Evolutionary conservation across 2,888 invertebrate genomes (phyloP).

Genomic region (Diplazon laetatorius): DNA sequence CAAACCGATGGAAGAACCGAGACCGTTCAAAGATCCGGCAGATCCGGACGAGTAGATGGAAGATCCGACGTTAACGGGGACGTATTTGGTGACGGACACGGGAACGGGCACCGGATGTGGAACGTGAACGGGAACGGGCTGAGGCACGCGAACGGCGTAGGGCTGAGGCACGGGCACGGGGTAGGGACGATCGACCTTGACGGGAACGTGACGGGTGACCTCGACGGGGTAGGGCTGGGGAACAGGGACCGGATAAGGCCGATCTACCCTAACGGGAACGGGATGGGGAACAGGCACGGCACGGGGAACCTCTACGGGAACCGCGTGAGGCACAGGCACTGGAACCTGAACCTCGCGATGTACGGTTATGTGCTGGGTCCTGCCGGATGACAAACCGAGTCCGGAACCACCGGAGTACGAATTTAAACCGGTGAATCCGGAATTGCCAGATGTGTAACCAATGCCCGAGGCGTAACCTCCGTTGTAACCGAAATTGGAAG

Average conservation of each 20-base stretch:
- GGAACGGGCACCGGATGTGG: conserved; percentile 71
- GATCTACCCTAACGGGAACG: conserved; percentile 51
- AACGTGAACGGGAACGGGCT: conserved; percentile 71
- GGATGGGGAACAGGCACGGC: conserved; percentile 71
- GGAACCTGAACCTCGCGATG: conserved; percentile 71
- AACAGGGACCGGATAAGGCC: conserved; percentile 72
- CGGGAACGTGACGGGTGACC: conserved; percentile 70
- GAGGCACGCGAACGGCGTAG: conserved; percentile 69
- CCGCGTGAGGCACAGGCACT: conserved; percentile 70
- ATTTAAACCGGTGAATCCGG: conserved; percentile 40
- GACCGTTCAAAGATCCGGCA: conserved; percentile 31
- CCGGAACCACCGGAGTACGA: conserved; percentile 31
- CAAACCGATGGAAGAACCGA: conserved; percentile 47
- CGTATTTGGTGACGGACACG: conserved; percentile 54
- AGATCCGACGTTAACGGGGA: conserved; percentile 53
- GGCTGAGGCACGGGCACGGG: conserved; percentile 68
- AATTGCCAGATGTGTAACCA: conserved; percentile 25
- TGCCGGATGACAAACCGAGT: conserved; percentile 39
- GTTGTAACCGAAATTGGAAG: conserved; percentile 55
- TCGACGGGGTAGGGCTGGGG: conserved; percentile 70
- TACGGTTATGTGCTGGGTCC: conserved; percentile 67
- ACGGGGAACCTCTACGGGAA: conserved; percentile 71
- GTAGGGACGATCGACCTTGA: conserved; percentile 70
- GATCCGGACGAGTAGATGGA: conserved; percentile 29
- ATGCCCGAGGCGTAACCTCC: conserved; percentile 33